These are phyloP conservation scores for Sminthurides bifidus DNA, from an alignment of 1,140 invertebrate genomes.

Conservation along the genomic window DNA sequence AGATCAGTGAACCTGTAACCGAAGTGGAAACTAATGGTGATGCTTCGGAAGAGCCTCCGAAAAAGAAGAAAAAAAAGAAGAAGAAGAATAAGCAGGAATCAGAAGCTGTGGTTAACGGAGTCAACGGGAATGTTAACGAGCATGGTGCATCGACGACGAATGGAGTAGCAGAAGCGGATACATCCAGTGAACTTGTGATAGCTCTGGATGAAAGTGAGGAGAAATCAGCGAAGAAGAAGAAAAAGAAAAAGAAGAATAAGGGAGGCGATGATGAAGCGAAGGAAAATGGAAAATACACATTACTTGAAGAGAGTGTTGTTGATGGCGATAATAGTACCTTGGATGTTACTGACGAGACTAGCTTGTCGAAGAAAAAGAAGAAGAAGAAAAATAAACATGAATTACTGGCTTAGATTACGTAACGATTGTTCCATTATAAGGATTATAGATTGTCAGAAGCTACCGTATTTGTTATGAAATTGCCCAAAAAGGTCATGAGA, in stretches of 20 bases:
- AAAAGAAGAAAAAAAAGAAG: slow-evolving; percentile 25
- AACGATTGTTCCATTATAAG: too few relatives aligned
- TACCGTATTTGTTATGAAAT: too few relatives aligned
- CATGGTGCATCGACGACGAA: slow-evolving; percentile 2
- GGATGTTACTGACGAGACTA: not conserved
- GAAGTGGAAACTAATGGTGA: slow-evolving; percentile 3
- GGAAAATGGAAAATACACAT: not conserved
- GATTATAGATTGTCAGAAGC: too few relatives aligned
- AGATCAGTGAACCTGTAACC: not conserved
- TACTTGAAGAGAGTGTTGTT: not conserved
- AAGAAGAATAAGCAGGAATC: slow-evolving; percentile 25
- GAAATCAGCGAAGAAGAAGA: slow-evolving; percentile 7
- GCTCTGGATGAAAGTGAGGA: not conserved
- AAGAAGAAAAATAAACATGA: not conserved
- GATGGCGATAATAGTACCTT: not conserved
- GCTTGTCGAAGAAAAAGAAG: not conserved
- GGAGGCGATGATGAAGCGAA: slow-evolving; percentile 3
- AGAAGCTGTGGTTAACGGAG: slow-evolving; percentile 18
- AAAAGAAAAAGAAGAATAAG: slow-evolving; percentile 21
- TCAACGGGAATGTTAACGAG: not conserved
- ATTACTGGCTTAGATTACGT: too few relatives aligned
- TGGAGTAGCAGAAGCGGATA: slow-evolving; percentile 8
- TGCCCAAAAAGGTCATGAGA: too few relatives aligned
- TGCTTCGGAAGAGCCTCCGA: slow-evolving; percentile 3
- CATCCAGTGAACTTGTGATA: not conserved